phyloP scores from a whole-genome alignment of 2,113 vertebrate genomes.

The Trichechus manatus region DNA sequence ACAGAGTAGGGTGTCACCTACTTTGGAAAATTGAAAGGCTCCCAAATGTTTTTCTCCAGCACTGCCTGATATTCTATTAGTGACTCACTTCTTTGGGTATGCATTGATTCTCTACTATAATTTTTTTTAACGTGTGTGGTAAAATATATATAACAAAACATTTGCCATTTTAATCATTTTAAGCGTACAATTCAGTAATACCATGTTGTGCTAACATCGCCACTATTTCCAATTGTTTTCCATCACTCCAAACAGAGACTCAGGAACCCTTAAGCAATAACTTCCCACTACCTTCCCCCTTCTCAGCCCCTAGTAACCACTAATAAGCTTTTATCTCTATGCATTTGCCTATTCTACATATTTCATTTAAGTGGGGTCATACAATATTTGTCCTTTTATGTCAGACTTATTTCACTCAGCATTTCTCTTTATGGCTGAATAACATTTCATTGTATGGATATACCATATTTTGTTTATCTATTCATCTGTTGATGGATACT shows the following conservation, averaged over 20 bases:
- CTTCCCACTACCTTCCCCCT: neutral
- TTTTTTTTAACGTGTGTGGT: neutral
- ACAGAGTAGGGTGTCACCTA: neutral
- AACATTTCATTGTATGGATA: neutral
- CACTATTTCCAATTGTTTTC: neutral
- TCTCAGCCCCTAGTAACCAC: neutral
- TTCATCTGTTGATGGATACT: neutral
- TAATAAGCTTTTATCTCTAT: neutral
- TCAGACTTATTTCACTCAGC: neutral
- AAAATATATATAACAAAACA: neutral
- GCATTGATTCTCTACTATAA: neutral
- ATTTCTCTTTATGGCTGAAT: neutral
- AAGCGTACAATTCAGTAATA: neutral
- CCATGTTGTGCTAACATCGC: neutral
- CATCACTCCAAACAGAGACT: neutral
- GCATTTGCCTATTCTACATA: neutral
- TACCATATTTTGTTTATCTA: neutral
- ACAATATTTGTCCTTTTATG: neutral
- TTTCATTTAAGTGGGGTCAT: neutral
- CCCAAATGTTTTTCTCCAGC: neutral
- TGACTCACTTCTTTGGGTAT: conserved; percentile 16
- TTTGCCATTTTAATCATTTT: neutral
- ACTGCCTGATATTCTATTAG: neutral
- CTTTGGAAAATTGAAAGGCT: neutral
- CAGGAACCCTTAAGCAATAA: neutral